These are phyloP conservation scores for Conistra vaccinii DNA, from an alignment of 2,888 invertebrate genomes.

Conservation along the genomic window DNA sequence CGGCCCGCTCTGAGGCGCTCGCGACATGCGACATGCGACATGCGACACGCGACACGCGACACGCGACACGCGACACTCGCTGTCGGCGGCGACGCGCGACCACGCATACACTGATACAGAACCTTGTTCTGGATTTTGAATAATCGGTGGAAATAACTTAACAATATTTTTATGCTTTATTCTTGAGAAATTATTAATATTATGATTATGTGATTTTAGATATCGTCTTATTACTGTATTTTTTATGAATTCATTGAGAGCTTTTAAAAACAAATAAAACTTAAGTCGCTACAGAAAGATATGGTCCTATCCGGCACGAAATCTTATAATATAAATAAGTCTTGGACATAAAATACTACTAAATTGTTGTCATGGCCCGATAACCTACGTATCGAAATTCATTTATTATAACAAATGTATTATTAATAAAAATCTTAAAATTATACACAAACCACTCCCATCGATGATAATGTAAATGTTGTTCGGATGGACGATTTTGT, in stretches of 20 bases:
- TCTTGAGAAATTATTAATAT: constrained; percentile 42
- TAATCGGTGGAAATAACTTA: constrained; percentile 88
- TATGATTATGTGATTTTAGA: constrained; percentile 36
- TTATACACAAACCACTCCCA: constrained; percentile 87
- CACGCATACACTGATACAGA: constrained; percentile 73
- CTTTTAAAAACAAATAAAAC: constrained; percentile 59
- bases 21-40: constrained; percentile 20
- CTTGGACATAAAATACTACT: constrained; percentile 86
- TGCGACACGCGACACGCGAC: too few species aligned
- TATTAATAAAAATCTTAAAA: constrained; percentile 83
- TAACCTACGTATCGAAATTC: constrained; percentile 86
- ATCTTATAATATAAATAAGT: constrained; percentile 83
- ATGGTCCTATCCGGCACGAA: constrained; percentile 73
- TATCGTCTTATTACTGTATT: constrained; percentile 32
- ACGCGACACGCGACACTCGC: constrained; percentile 51
- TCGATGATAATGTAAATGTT: constrained; percentile 85
- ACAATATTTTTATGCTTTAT: constrained; percentile 67
- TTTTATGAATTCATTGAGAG: constrained; percentile 32
- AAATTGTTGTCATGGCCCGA: constrained; percentile 89
- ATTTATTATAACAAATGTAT: constrained; percentile 84
- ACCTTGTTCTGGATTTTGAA: constrained; percentile 87
- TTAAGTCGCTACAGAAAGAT: constrained; percentile 62
- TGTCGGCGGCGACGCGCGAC: constrained; percentile 74
- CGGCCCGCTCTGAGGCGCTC: constrained; percentile 77
- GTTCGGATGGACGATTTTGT: constrained; percentile 84